phyloP scores from a whole-genome alignment of 1,140 invertebrate species.

The Phocides pigmalion region DNA sequence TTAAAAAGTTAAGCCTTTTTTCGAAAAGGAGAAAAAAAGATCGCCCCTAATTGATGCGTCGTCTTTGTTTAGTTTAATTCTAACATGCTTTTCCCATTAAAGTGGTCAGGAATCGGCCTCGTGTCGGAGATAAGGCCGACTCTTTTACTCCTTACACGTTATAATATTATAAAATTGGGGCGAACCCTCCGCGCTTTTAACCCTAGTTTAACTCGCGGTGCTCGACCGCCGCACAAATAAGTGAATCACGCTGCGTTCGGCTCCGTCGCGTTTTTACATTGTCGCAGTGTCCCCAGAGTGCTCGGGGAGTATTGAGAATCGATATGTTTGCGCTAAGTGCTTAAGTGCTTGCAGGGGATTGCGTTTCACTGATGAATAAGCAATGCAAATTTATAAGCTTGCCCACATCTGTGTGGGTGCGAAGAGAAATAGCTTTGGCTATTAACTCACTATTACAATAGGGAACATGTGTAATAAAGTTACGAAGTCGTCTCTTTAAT shows the following conservation, averaged over 20 bases:
- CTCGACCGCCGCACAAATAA: conserved; percentile 62
- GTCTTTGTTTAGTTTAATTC: conserved; percentile 83
- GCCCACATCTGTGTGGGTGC: conserved; percentile 40
- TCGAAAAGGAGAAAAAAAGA: conserved; percentile 67
- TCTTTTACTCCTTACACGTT: conserved; percentile 81
- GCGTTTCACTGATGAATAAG: conserved; percentile 75
- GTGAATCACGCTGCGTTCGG: conserved; percentile 65
- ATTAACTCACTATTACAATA: conserved; percentile 20
- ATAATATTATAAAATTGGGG: conserved; percentile 76
- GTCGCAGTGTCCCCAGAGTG: conserved; percentile 69
- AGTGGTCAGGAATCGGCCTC: conserved; percentile 79
- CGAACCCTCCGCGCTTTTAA: conserved; percentile 60
- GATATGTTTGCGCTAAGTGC: conserved; percentile 80
- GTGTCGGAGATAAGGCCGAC: conserved; percentile 76
- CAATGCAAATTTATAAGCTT: conserved; percentile 67
- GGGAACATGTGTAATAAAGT: conserved; percentile 26
- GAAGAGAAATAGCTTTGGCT: conserved; percentile 19
- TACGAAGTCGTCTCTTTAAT: conserved; percentile 2
- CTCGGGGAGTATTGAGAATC: conserved; percentile 68
- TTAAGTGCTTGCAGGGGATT: conserved; percentile 78
- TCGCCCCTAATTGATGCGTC: conserved; percentile 80
- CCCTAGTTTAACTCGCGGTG: conserved; percentile 66
- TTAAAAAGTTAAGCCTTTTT: conserved; percentile 78
- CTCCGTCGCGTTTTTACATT: conserved; percentile 74
- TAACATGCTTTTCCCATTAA: conserved; percentile 83